Evolutionary conservation across 2,113 vertebrate species (phyloP), one percentile per base, ranked within the genome.

Genomic region (Phalacrocorax brasilianus): DNA sequence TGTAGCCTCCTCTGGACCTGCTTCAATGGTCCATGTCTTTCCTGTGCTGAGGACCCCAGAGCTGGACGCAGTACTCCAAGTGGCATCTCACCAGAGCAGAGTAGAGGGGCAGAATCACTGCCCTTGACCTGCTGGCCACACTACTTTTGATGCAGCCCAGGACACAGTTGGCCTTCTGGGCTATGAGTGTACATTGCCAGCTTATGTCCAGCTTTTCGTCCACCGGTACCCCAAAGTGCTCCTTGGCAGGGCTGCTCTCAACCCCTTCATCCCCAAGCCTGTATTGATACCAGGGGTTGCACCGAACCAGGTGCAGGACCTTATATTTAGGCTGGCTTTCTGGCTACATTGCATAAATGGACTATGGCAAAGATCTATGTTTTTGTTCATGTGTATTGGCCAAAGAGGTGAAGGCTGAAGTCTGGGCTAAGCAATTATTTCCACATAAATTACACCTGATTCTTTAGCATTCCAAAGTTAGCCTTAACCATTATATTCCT

Each of bases 41-140:
- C n/a, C 22, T n/a, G 14, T 61, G 58, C 22, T 61, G 58, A 16
- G 58, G n/a, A 4, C 22, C 5, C 22, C 58, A 61, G n/a, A 61
- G 22, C 58, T 61, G 58, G n/a, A 35, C 3, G 9, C n/a, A 61
- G 33, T 10, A 56, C 18, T 65, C 6, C 27, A 58, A 50, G 5
- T 65, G 35, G 4, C 7, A 8, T 66, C 35, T 24, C 44, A 38
- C 7, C 2, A 50, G 32, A 28, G 27, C 1, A 3, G 23, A 63
- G 14, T 2, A 42, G 32, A 78, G 38, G 27, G 50, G 18, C 12
- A 78, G 44, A 66, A 72, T 44, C 27, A 10, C 30, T 8, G 58
- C 32, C 32, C 27, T 58, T 0, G 0, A 13, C 10, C 38, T 55
- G 16, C 47, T 35, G 17, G 11, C 14, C 24, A 27, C 0, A 1